Percentiles rank a stretch among this genome's conserved stretches.
These are phyloP conservation scores for Porites divaricata DNA, from an alignment of 92 coral and sea anemone genomes.

Conservation along the genomic window DNA sequence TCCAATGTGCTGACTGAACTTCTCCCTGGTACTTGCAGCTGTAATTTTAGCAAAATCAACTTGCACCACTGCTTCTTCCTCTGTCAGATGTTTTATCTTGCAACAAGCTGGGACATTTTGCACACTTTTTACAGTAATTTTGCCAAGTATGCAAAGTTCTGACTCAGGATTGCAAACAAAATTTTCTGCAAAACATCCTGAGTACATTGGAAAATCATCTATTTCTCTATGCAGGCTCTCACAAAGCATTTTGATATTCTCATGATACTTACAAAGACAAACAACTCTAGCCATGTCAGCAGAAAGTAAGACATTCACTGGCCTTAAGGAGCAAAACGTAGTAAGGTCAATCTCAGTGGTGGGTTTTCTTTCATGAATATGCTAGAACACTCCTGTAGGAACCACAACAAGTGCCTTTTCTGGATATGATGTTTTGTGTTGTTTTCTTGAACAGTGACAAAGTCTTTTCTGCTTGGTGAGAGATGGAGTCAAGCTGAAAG, in stretches of 20 bases:
- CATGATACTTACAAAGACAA: conserved; percentile 63
- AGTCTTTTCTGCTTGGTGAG: conserved; percentile 55
- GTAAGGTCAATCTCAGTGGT: conserved; percentile 52
- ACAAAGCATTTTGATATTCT: conserved; percentile 54
- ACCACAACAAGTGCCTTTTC: conserved; percentile 68
- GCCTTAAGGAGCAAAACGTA: conserved; percentile 60
- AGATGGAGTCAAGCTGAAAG: conserved; percentile 41
- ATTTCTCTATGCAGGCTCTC: conserved; percentile 50
- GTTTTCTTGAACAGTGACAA: conserved; percentile 39
- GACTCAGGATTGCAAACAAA: conserved; percentile 70
- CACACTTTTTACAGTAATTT: conserved; percentile 64
- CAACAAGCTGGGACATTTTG: background rate
- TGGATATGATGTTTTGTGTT: conserved; percentile 49
- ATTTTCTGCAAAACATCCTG: conserved; percentile 49
- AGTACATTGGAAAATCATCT: conserved; percentile 51
- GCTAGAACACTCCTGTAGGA: conserved; percentile 45
- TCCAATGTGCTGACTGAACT: conserved; percentile 78
- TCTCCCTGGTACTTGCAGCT: conserved; percentile 65
- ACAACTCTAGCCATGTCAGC: conserved; percentile 48
- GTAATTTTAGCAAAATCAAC: conserved; percentile 74
- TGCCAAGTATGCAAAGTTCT: conserved; percentile 72
- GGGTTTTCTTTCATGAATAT: conserved; percentile 54
- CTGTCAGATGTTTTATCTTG: conserved; percentile 24
- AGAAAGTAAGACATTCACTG: conserved; percentile 54
- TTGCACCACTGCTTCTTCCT: conserved; percentile 66